These are phyloP conservation scores for Mus spretus DNA, from an alignment of 2,797 vertebrate species.

Conservation along the genomic window DNA sequence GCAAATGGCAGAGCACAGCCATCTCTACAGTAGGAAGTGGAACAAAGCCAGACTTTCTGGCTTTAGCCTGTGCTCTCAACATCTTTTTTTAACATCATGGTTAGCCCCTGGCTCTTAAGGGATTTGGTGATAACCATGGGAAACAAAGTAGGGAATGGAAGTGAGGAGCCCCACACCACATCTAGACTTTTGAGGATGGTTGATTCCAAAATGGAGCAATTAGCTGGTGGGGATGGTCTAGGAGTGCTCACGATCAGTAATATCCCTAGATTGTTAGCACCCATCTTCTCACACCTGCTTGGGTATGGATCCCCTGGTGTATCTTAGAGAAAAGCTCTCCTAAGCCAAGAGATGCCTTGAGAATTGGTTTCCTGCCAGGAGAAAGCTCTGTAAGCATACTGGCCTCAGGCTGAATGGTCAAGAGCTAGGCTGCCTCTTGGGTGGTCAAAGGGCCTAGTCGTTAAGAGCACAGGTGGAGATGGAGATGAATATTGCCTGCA, in stretches of 20 bases:
- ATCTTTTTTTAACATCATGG: neutral
- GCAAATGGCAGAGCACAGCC: neutral
- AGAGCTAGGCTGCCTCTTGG: neutral
- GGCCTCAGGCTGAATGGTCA: neutral
- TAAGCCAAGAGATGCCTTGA: neutral
- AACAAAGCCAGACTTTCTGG: neutral
- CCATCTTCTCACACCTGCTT: neutral
- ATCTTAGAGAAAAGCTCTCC: slow-evolving; percentile 4
- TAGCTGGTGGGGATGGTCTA: neutral
- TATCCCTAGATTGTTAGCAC: neutral
- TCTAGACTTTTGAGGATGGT: neutral
- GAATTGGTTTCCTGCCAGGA: neutral
- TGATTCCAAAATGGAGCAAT: neutral
- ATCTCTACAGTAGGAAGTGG: neutral
- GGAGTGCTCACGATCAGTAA: neutral
- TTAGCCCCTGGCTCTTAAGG: neutral
- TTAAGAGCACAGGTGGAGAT: neutral
- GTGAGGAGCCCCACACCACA: neutral
- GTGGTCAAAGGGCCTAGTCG: neutral
- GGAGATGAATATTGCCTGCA: neutral
- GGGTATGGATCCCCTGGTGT: neutral
- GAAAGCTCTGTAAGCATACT: neutral
- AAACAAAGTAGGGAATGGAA: neutral
- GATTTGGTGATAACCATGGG: neutral
- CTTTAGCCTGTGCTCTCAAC: neutral